Evolutionary conservation across 2,113 vertebrate species (phyloP), one percentile per base, ranked within the genome.

Genomic region (Periophthalmus modestus): DNA sequence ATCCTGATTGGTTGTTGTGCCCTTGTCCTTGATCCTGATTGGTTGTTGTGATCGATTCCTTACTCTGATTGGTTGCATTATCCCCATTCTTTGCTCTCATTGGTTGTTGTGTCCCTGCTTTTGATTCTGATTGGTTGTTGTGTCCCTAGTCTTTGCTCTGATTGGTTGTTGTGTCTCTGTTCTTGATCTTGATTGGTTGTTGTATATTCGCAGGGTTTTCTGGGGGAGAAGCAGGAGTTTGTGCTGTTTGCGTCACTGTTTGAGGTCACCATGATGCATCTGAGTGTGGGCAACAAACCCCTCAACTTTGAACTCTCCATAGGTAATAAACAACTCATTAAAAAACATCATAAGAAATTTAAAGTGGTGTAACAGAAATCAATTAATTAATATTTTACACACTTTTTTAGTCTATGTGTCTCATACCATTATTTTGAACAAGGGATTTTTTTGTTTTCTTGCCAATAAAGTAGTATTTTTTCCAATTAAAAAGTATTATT

Each of bases 211-310:
- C 81, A 98, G 97, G 94, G 94, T 2, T 91, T 89, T 1, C 0
- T 97, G 69, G 96, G 94, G 0, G 90, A 85, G 66, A 95, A 91
- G 55, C 95, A 97, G 61, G 96, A 98, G 74, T 98, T 97, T 78
- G 87, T 98, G 71, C 92, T 99, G 58, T 98, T 97, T 5, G 92
- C 93, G 0, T 94, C 95, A 57, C 92, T 98, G 69, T 96, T 99
- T 82, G 96, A 99, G 82, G 93, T 95, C 65, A 96, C 96, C 4
- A 97, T 98, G 97, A 95, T 98, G 46, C 95, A 98, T 73, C 92
- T 92, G 0, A 91, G 92, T 47, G 85, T 98, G 52, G 90, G 90
- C 77, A 90, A 82, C 16, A 95, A 91, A 75, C 92, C 92, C 4
- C 67, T 98, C 78, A 95, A 88, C 70, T 97, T 98, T 78, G 96